Evolutionary conservation across 1,140 invertebrate species (phyloP).

Genomic region (Heliconius nattereri): DNA sequence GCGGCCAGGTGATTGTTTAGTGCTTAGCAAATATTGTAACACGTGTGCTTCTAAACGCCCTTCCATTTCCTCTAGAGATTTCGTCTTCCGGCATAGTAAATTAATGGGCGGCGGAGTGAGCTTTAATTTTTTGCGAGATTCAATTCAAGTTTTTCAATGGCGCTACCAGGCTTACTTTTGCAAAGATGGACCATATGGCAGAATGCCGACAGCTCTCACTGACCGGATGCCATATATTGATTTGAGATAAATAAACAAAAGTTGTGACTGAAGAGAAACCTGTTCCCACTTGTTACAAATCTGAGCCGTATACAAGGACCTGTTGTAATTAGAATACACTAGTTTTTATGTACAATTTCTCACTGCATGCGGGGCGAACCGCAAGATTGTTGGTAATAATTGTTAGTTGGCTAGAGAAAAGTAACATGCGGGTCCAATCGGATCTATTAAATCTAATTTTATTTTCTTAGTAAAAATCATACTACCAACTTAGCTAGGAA

Average conservation of each 20-base stretch:
- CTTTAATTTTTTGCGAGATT: constrained; percentile 58
- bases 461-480: constrained; percentile 41
- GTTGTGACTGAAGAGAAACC: constrained; percentile 52
- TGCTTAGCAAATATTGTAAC: constrained; percentile 80
- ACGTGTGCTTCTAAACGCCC: constrained; percentile 72
- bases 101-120: constrained; percentile 63
- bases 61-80: constrained; percentile 79
- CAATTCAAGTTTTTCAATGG: constrained; percentile 58
- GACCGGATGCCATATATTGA: constrained; percentile 65
- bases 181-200: constrained; percentile 57
- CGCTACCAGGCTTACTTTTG: constrained; percentile 52
- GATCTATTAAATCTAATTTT: constrained; percentile 45
- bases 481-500: constrained; percentile 30
- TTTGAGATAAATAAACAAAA: constrained; percentile 51
- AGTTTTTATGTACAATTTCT: constrained; percentile 71
- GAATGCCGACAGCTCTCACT: constrained; percentile 48
- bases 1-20: constrained; percentile 72
- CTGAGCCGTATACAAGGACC: constrained; percentile 52
- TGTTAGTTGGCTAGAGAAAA: constrained; percentile 59
- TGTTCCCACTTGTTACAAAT: constrained; percentile 65
- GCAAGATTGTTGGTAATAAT: constrained; percentile 76
- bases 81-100: constrained; percentile 77
- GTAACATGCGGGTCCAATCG: constrained; percentile 60
- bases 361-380: constrained; percentile 70
- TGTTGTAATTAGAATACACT: constrained; percentile 70